Percentiles rank a stretch among this genome's conserved stretches.
phyloP scores from a whole-genome alignment of 2,113 vertebrate genomes.

The Bettongia penicillata region DNA sequence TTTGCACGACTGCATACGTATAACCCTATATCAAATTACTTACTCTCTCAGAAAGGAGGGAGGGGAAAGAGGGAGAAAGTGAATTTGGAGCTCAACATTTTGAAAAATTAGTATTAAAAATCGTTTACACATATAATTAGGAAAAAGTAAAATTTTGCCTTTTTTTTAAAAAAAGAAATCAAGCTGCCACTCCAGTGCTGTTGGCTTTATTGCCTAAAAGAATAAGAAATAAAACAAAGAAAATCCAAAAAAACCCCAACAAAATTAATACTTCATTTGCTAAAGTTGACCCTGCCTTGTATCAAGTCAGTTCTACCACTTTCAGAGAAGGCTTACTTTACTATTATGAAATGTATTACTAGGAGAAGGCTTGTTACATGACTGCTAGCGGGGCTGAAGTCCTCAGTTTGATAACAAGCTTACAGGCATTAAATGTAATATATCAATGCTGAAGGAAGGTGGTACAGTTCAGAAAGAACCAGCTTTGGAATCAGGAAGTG shows the following conservation, averaged over 20 bases:
- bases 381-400: conserved; percentile 1
- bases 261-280: not conserved
- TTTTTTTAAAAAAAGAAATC: not conserved
- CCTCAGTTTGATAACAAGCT: conserved; percentile 39
- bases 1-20: not conserved
- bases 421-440: conserved; percentile 24
- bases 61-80: not conserved
- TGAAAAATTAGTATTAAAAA: conserved; percentile 3
- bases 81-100: not conserved
- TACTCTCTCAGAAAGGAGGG: not conserved
- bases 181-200: not conserved
- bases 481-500: not conserved
- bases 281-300: not conserved
- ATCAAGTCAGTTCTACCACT: conserved; percentile 5
- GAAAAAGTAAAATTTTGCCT: not conserved
- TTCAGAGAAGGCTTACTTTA: not conserved
- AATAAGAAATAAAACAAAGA: conserved; percentile 29
- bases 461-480: not conserved
- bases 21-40: not conserved
- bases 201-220: not conserved
- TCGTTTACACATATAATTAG: not conserved
- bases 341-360: not conserved
- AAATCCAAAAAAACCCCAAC: not conserved
- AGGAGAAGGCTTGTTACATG: not conserved
- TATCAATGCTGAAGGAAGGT: not conserved